Conservation (phyloP, 1,140 invertebrate species). For the Drosophila pandora region DNA sequence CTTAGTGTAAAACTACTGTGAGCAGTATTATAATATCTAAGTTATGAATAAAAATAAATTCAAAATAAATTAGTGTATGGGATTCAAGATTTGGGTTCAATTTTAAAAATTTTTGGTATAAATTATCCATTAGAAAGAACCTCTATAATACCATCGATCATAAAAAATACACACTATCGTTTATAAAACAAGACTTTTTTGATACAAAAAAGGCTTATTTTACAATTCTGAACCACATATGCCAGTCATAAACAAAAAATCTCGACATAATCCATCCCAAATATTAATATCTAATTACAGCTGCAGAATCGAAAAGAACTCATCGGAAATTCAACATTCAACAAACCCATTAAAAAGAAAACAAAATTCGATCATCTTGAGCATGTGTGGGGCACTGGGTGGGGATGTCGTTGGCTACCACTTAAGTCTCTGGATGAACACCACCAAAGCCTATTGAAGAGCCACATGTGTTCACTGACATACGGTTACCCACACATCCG, state of each 20-base stretch:
- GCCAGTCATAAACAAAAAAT: neutral
- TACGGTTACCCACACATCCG: conserved; percentile 10
- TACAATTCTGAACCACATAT: neutral
- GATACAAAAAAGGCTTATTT: neutral
- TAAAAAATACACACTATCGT: neutral
- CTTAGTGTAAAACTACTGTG: conserved; percentile 46
- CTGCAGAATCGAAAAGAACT: conserved; percentile 4
- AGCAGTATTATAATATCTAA: conserved; percentile 50
- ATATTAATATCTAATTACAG: conserved; percentile 7
- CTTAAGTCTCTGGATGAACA: conserved; percentile 25
- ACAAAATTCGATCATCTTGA: conserved; percentile 28
- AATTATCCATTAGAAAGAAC: no score
- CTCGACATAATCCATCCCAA: neutral
- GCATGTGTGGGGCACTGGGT: conserved; percentile 21
- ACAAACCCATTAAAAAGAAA: conserved; percentile 15
- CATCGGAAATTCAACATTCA: conserved; percentile 2
- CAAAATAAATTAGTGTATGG: conserved; percentile 21
- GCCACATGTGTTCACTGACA: conserved; percentile 24
- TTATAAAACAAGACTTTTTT: neutral
- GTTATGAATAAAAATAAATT: conserved; percentile 46
- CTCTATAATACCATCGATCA: neutral
- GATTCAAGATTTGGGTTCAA: neutral
- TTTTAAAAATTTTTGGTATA: neutral
- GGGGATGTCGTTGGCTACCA: conserved; percentile 21
- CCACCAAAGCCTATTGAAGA: conserved; percentile 20